phyloP scores from a whole-genome alignment of 2,113 vertebrate genomes.

The Cephalopholis sonnerati region DNA sequence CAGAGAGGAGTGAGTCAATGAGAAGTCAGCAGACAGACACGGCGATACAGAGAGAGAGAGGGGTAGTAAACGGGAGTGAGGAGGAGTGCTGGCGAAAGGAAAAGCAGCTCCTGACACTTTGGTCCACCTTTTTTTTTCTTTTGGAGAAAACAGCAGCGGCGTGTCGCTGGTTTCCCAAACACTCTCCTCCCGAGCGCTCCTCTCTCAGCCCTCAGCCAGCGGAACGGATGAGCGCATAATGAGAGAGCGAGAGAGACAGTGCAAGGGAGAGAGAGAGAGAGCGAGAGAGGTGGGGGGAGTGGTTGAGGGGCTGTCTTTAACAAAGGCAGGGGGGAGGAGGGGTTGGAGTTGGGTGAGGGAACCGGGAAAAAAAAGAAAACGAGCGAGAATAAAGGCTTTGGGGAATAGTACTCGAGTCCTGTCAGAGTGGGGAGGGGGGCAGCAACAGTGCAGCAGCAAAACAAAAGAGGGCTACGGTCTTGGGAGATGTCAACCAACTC shows the following conservation, averaged over 20 bases:
- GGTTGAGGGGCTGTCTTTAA: constrained; percentile 78
- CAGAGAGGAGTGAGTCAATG: constrained; percentile 59
- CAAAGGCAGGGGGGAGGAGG: constrained; percentile 79
- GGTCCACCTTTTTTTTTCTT: constrained; percentile 11
- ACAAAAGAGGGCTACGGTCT: constrained; percentile 80
- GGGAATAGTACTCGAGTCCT: constrained; percentile 76
- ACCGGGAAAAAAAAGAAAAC: constrained; percentile 59
- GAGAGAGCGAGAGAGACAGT: constrained; percentile 54
- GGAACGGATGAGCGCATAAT: constrained; percentile 74
- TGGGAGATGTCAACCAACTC: constrained; percentile 79
- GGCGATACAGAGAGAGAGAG: constrained; percentile 39
- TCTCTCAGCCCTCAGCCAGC: constrained; percentile 71
- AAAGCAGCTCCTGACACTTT: constrained; percentile 67
- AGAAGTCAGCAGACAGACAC: constrained; percentile 67
- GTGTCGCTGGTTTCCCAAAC: constrained; percentile 61
- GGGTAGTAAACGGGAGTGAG: constrained; percentile 37
- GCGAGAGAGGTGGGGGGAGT: constrained; percentile 37
- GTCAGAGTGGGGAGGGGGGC: constrained; percentile 55
- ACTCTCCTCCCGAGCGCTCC: constrained; percentile 60
- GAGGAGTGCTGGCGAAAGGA: constrained; percentile 34
- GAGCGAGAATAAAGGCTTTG: constrained; percentile 77
- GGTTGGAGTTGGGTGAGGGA: constrained; percentile 64
- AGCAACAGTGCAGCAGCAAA: constrained; percentile 70
- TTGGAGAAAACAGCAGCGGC: constrained; percentile 47
- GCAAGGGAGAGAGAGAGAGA: constrained; percentile 43